Evolutionary conservation across 2,888 invertebrate genomes (phyloP).

Genomic region (Cerceris ruficornis): DNA sequence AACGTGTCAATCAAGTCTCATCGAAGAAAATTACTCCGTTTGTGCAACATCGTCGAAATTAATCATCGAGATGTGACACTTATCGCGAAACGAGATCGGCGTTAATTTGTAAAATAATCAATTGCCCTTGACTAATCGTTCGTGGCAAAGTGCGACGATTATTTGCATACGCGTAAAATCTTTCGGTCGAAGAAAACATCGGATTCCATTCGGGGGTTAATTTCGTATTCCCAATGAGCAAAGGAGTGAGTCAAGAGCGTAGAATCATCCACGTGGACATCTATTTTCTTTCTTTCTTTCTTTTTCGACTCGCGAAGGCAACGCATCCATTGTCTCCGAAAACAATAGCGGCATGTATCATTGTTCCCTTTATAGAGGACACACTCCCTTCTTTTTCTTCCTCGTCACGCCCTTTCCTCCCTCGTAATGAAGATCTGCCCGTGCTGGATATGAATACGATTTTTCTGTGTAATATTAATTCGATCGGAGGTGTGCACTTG

Average conservation of each 20-base stretch:
- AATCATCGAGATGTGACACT: too few species aligned
- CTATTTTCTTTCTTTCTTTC: slow-evolving; percentile 11
- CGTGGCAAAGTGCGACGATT: neutral
- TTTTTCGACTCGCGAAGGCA: slow-evolving; percentile 28
- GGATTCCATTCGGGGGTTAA: slow-evolving; percentile 3
- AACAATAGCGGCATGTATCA: slow-evolving; percentile 72
- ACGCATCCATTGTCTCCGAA: slow-evolving; percentile 67
- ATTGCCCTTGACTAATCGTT: neutral
- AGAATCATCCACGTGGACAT: slow-evolving; percentile 35
- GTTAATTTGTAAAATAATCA: neutral
- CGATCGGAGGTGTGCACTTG: slow-evolving; percentile 7
- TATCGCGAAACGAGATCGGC: too few species aligned
- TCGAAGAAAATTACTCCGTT: neutral
- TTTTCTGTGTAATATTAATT: slow-evolving; percentile 47
- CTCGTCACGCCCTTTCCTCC: slow-evolving; percentile 39
- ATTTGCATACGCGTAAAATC: neutral
- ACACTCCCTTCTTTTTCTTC: slow-evolving; percentile 40
- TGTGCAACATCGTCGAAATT: neutral
- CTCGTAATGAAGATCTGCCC: slow-evolving; percentile 56
- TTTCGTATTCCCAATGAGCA: slow-evolving; percentile 31
- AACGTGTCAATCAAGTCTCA: neutral
- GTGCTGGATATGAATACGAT: slow-evolving; percentile 31
- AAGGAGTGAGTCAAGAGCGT: slow-evolving; percentile 28
- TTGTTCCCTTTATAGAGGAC: slow-evolving; percentile 65
- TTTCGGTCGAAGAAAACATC: slow-evolving; percentile 16